Conservation (phyloP, 2,113 vertebrate genomes). For the Eulemur macaco region DNA sequence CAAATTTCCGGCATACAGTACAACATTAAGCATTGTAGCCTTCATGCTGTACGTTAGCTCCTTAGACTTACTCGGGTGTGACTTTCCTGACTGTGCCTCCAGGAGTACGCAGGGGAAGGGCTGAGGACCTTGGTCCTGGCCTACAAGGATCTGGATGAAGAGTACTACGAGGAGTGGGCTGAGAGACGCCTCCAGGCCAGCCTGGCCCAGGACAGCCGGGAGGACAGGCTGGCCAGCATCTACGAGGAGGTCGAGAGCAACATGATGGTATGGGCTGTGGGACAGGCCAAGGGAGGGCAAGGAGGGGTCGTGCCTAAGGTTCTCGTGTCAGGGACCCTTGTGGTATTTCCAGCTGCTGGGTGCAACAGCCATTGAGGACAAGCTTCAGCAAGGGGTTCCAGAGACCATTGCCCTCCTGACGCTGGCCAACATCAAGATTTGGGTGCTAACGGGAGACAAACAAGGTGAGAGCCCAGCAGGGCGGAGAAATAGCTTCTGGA, state of each 20-base stretch:
- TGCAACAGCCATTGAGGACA: conserved; percentile 96
- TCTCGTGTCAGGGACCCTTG: rapidly evolving
- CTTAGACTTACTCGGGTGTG: background rate
- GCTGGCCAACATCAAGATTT: conserved; percentile 96
- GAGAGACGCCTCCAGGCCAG: conserved; percentile 86
- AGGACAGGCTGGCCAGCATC: conserved; percentile 90
- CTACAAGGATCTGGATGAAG: conserved; percentile 92
- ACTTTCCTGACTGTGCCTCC: background rate
- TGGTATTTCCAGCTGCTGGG: conserved; percentile 88
- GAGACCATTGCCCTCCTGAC: conserved; percentile 95
- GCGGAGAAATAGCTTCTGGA: background rate
- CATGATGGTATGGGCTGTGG: conserved; percentile 89
- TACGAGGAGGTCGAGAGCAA: conserved; percentile 95
- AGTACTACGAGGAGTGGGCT: conserved; percentile 91
- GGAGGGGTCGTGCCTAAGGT: rapidly evolving
- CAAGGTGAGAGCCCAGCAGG: conserved; percentile 86
- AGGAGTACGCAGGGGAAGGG: conserved; percentile 90
- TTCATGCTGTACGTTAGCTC: background rate
- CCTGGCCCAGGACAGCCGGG: conserved; percentile 85
- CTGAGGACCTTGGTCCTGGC: conserved; percentile 92
- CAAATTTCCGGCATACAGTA: background rate
- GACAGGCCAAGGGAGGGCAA: rapidly evolving
- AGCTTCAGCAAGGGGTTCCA: conserved; percentile 94
- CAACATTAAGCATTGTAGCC: background rate
- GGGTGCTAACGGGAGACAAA: conserved; percentile 97